phyloP scores from a whole-genome alignment of 2,888 invertebrate genomes.

The Pseudanteris insignis region DNA sequence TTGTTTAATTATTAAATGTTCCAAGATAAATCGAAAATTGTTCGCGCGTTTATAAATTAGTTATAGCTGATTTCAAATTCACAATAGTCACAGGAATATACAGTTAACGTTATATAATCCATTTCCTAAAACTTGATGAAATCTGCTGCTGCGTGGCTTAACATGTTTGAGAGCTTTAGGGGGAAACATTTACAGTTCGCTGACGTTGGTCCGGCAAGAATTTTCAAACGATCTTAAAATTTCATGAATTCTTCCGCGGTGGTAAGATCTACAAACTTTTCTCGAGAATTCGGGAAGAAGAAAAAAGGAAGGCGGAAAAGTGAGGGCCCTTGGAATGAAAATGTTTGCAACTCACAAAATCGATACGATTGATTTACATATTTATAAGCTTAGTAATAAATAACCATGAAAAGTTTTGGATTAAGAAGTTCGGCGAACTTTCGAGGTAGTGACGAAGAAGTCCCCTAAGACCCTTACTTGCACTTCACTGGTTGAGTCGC shows the following conservation, averaged over 20 bases:
- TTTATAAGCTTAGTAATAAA: constrained; percentile 53
- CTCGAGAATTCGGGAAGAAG: constrained; percentile 10
- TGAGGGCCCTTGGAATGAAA: not conserved
- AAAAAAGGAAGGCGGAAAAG: constrained; percentile 2
- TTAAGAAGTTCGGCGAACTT: constrained; percentile 29
- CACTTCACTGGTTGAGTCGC: constrained; percentile 16
- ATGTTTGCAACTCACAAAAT: constrained; percentile 31
- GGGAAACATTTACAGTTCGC: constrained; percentile 39
- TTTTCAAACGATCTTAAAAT: constrained; percentile 47
- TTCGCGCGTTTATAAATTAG: too few species aligned
- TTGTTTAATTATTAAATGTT: too few species aligned
- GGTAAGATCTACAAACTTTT: constrained; percentile 43
- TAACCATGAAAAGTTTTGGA: constrained; percentile 37
- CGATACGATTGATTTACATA: constrained; percentile 50
- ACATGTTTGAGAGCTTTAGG: constrained; percentile 27
- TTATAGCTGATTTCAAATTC: too few species aligned
- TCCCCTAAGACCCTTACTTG: constrained; percentile 8
- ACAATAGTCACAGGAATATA: too few species aligned
- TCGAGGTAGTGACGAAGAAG: constrained; percentile 19
- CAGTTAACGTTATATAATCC: too few species aligned
- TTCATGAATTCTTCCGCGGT: constrained; percentile 44
- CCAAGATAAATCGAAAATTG: too few species aligned
- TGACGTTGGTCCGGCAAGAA: constrained; percentile 38
- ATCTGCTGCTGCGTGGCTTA: constrained; percentile 2
- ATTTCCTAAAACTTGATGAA: too few species aligned